Evolutionary conservation across 2,888 invertebrate species (phyloP).

Genomic region (Ophraella communa): DNA sequence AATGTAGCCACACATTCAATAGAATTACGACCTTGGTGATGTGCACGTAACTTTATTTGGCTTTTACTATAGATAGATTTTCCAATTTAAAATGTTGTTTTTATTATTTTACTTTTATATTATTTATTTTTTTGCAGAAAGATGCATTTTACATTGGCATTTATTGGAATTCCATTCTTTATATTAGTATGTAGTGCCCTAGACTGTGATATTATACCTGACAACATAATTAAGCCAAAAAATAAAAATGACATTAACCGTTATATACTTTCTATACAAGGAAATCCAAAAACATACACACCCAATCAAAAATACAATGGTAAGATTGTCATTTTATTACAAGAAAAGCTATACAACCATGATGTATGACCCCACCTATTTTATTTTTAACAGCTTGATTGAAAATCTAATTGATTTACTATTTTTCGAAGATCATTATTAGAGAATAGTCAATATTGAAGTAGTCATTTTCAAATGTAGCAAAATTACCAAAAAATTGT

Average conservation of each 20-base stretch:
- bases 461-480: no score
- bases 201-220: conserved; percentile 57
- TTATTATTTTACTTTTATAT: background rate
- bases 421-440: no score
- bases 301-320: conserved; percentile 47
- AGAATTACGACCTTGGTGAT: no score
- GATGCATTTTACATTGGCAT: background rate
- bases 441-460: no score
- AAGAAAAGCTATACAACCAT: background rate
- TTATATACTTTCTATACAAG: conserved; percentile 48
- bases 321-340: conserved; percentile 28
- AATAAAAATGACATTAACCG: conserved; percentile 64
- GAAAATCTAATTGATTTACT: no score
- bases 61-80: no score
- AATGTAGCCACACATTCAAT: no score
- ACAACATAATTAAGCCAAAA: conserved; percentile 57
- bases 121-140: background rate
- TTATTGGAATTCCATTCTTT: conserved; percentile 4
- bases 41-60: no score
- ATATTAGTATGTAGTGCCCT: background rate
- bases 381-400: no score
- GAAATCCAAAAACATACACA: conserved; percentile 46
- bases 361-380: no score
- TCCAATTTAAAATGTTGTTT: no score
- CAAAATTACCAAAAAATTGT: no score